phyloP scores from a whole-genome alignment of 2,113 vertebrate species.

The Psilopogon haemacephalus region DNA sequence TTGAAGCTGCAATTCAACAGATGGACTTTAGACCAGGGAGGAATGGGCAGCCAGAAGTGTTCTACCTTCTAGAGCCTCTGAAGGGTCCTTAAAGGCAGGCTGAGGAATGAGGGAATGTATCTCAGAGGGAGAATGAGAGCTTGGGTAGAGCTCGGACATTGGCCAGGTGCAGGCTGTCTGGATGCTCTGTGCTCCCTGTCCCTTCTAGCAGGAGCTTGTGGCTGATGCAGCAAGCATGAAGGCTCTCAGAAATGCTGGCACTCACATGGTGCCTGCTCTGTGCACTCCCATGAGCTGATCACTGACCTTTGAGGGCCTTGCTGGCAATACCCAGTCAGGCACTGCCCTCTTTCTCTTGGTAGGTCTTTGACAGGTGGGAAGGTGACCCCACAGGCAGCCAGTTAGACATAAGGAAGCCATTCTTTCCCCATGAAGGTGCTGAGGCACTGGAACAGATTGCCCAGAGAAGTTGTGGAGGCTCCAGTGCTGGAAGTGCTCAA shows the following conservation, averaged over 20 bases:
- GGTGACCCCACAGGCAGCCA: neutral
- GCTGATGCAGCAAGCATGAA: neutral
- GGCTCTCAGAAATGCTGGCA: neutral
- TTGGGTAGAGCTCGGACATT: neutral
- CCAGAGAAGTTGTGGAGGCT: too few species aligned
- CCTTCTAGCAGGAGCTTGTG: neutral
- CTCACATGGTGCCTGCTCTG: neutral
- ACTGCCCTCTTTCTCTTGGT: neutral
- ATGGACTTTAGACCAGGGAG: slow-evolving; percentile 20
- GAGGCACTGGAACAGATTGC: too few species aligned
- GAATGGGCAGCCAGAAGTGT: neutral
- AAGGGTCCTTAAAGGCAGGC: neutral
- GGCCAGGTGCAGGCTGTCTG: neutral
- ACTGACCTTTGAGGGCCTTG: neutral
- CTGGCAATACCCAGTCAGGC: neutral
- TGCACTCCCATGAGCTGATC: neutral
- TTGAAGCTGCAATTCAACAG: neutral
- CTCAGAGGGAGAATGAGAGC: neutral
- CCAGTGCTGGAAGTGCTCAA: too few species aligned
- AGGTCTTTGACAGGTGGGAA: neutral
- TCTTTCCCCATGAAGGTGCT: too few species aligned
- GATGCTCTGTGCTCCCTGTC: neutral
- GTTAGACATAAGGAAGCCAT: neutral
- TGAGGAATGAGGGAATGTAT: neutral
- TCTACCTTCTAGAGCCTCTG: neutral